Percentiles rank a stretch among this genome's conserved stretches.
Evolutionary conservation across 2,888 invertebrate genomes (phyloP).

Genomic region (Helleia helle): DNA sequence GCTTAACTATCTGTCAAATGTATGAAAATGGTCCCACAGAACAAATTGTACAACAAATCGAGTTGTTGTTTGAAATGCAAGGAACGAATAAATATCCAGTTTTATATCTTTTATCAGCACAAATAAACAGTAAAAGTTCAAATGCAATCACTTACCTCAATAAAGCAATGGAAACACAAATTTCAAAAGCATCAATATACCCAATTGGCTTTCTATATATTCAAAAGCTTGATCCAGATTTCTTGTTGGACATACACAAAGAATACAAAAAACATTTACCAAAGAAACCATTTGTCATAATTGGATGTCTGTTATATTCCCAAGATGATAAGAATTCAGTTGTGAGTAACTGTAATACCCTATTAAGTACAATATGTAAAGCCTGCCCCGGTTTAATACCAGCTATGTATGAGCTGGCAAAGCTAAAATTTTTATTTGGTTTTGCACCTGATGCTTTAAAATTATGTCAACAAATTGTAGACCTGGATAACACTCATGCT

Average conservation of each 20-base stretch:
- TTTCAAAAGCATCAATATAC: conserved; percentile 49
- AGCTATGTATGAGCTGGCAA: conserved; percentile 81
- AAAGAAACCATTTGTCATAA: conserved; percentile 68
- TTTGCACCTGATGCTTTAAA: conserved; percentile 81
- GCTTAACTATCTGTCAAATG: conserved; percentile 88
- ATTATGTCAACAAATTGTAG: conserved; percentile 81
- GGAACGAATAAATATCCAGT: conserved; percentile 79
- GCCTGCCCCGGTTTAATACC: conserved; percentile 87
- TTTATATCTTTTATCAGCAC: conserved; percentile 79
- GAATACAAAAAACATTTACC: conserved; percentile 85
- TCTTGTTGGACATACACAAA: conserved; percentile 84
- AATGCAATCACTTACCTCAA: conserved; percentile 75
- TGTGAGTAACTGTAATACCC: conserved; percentile 73
- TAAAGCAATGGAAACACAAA: conserved; percentile 74
- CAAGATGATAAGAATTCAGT: conserved; percentile 61
- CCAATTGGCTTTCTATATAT: conserved; percentile 86
- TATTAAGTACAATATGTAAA: conserved; percentile 81
- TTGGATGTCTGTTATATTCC: conserved; percentile 53
- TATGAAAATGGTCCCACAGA: conserved; percentile 80
- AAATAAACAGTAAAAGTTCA: conserved; percentile 69
- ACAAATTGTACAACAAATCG: conserved; percentile 88
- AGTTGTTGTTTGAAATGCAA: conserved; percentile 87
- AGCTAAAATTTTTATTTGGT: conserved; percentile 86
- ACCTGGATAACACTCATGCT: conserved; percentile 84
- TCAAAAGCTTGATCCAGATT: conserved; percentile 86